Evolutionary conservation across 2,797 vertebrate genomes (phyloP), one percentile per base, ranked within the genome.

Genomic region (Nannoperca obscura): DNA sequence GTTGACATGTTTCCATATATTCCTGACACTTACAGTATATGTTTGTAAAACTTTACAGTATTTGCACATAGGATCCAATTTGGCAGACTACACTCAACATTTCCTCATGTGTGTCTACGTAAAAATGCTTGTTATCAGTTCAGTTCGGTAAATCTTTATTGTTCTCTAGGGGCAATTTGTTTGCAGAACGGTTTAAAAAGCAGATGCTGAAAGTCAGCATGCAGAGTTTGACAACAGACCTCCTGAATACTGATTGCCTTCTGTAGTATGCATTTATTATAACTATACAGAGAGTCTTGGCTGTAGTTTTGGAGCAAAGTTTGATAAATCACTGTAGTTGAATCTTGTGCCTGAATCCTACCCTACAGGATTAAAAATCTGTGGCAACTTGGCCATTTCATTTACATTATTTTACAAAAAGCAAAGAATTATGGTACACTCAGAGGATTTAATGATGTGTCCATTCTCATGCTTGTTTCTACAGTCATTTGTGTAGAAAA

Each of bases 401-500:
- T 80, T 79, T 71, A 67, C n/a, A 52, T 58, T 62, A 49, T 54
- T 61, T 40, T 19, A 58, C n/a, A 82, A 87, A 81, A 68, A 76
- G 34, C 19, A 50, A 55, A 65, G 50, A 76, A 67, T 80, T 34
- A 60, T 2, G 15, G 47, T 61, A 50, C 79, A 24, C 50, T 54
- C 27, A 6, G 11, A 46, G 40, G 55, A 72, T 72, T 87, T 85
- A 87, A 89, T 82, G 55, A 81, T 62, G 71, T 72, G 34, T 54
- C 66, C 6, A 30, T 88, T 89, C 85, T 89, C 82, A 91, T 88
- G 86, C 82, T 81, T 82, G 60, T 82, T 89, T 75, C 83, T 82
- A 52, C 73, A 77, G 75, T 66, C 47, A 46, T 80, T 87, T 92
- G 81, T 81, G 77, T 79, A 61, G 76, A 86, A 89, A 91, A 87